These are phyloP conservation scores for Tapirus indicus DNA, from an alignment of 2,797 vertebrate genomes.

Conservation along the genomic window DNA sequence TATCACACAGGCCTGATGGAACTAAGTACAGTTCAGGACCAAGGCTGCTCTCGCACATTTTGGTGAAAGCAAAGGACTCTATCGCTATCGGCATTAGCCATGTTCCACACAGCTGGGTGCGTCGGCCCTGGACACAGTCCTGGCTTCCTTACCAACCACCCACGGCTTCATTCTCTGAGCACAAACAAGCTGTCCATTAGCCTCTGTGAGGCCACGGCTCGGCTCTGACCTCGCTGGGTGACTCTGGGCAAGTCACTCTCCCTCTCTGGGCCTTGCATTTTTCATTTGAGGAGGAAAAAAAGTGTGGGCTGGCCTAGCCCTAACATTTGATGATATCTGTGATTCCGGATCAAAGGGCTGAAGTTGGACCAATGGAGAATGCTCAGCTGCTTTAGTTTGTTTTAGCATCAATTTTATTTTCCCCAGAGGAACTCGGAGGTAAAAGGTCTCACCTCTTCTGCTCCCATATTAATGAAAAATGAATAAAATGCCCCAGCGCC, in stretches of 20 bases:
- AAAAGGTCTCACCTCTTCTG: background rate
- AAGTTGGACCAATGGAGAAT: background rate
- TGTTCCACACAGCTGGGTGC: accelerated
- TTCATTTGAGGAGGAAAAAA: background rate
- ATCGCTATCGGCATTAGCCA: accelerated
- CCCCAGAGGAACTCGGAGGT: background rate
- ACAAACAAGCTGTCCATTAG: background rate
- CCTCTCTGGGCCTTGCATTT: background rate
- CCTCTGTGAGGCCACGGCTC: background rate
- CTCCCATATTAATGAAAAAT: background rate
- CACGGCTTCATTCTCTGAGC: background rate
- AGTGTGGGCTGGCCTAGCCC: accelerated
- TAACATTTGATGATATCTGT: background rate
- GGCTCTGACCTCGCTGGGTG: background rate
- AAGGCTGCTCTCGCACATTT: background rate
- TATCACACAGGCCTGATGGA: background rate
- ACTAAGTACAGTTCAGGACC: accelerated
- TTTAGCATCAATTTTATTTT: background rate
- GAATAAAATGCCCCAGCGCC: background rate
- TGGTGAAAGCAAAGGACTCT: background rate
- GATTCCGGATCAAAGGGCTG: background rate
- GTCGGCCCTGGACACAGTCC: accelerated
- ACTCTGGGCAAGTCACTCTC: background rate
- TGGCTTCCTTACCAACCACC: background rate
- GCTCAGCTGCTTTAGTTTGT: background rate